Evolutionary conservation across 1,140 invertebrate genomes (phyloP).

Genomic region (Drosophila subobscura): DNA sequence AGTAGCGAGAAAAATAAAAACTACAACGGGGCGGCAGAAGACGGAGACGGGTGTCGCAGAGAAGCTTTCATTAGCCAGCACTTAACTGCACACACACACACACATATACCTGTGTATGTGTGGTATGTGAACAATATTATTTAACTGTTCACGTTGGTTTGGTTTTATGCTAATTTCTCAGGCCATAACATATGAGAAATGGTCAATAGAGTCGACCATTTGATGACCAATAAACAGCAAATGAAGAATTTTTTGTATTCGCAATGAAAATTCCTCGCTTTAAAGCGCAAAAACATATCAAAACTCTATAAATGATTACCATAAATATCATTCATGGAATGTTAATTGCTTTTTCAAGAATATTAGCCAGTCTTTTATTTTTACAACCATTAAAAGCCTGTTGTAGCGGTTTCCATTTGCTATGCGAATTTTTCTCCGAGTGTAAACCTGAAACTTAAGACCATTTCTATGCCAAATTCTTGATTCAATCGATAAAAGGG

Average conservation of each 20-base stretch:
- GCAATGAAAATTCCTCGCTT: not conserved
- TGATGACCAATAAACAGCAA: constrained; percentile 46
- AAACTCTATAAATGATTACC: not conserved
- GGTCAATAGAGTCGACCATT: constrained; percentile 24
- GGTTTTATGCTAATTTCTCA: constrained; percentile 70
- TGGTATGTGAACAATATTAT: constrained; percentile 67
- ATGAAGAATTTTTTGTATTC: constrained; percentile 20
- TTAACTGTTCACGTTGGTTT: constrained; percentile 73
- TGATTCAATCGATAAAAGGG: not conserved
- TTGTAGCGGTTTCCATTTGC: no score
- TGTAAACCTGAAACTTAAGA: not conserved
- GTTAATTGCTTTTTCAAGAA: constrained; percentile 8
- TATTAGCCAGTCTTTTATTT: not conserved
- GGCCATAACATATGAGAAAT: constrained; percentile 42
- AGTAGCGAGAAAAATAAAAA: constrained; percentile 31
- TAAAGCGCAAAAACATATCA: not conserved
- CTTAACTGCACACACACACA: constrained; percentile 61
- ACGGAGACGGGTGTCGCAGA: constrained; percentile 33
- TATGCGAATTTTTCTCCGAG: no score
- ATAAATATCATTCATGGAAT: constrained; percentile 7
- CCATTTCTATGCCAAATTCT: constrained; percentile 1
- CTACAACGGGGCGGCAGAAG: constrained; percentile 10
- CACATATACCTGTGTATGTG: constrained; percentile 1
- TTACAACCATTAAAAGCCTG: not conserved
- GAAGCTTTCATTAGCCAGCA: constrained; percentile 71